Conservation (phyloP, 2,888 invertebrate species). For the Cheilosia grossa region DNA sequence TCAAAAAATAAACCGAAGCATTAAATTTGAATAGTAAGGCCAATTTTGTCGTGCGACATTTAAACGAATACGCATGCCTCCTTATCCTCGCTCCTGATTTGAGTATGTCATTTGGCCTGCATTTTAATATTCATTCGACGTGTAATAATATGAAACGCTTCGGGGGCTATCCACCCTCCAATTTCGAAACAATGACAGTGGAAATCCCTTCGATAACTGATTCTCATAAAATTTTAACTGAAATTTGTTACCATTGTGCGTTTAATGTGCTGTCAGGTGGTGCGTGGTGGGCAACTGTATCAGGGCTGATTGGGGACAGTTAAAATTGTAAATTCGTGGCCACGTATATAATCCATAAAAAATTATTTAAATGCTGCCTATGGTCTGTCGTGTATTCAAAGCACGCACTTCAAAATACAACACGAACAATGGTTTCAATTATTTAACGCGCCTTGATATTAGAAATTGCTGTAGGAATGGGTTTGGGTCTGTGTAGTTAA, state of each 20-base stretch:
- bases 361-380: constrained; percentile 6
- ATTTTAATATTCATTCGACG: constrained; percentile 44
- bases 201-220: constrained; percentile 34
- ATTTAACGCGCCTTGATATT: neutral
- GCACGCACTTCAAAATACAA: constrained; percentile 12
- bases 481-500: neutral
- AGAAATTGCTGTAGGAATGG: neutral
- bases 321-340: constrained; percentile 32
- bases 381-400: constrained; percentile 29
- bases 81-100: neutral
- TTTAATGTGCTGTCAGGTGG: constrained; percentile 7
- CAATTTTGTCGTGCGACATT: neutral
- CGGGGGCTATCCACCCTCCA: constrained; percentile 9
- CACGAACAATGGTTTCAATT: constrained; percentile 8
- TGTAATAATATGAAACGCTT: constrained; percentile 16
- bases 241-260: constrained; percentile 39
- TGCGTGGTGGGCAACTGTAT: neutral
- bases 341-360: constrained; percentile 46
- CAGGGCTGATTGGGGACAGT: neutral
- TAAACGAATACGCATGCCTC: neutral
- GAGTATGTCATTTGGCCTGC: constrained; percentile 27
- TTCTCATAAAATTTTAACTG: constrained; percentile 43
- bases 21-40: constrained; percentile 6
- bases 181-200: constrained; percentile 46
- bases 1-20: neutral